Evolutionary conservation across 2,888 invertebrate species (phyloP).

Genomic region (Eupithecia subfuscata): DNA sequence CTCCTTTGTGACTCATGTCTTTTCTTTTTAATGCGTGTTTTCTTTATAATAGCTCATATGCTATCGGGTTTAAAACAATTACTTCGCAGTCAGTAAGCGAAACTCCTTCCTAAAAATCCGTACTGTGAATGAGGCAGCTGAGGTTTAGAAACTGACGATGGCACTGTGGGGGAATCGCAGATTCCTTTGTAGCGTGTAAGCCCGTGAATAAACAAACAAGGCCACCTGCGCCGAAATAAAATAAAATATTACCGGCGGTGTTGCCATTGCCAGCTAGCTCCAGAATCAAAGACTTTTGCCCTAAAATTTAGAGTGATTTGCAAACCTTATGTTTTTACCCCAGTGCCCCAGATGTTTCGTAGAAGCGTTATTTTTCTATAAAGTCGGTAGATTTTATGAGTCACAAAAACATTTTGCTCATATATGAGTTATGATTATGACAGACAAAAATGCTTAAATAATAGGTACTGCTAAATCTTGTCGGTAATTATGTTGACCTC

Average conservation of each 20-base stretch:
- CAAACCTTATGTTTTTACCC: not conserved
- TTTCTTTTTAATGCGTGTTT: not conserved
- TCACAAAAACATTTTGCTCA: not conserved
- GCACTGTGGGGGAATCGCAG: slow-evolving; percentile 42
- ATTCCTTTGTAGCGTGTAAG: slow-evolving; percentile 57
- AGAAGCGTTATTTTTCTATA: not conserved
- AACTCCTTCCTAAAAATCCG: slow-evolving; percentile 21
- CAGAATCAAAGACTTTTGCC: slow-evolving; percentile 7
- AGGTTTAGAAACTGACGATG: slow-evolving; percentile 47
- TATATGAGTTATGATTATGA: too few species aligned
- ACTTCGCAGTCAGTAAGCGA: slow-evolving; percentile 2
- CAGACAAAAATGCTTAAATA: not conserved
- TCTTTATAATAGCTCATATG: not conserved
- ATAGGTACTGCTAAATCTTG: not conserved
- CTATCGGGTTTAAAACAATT: slow-evolving; percentile 4
- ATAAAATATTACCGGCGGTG: slow-evolving; percentile 43
- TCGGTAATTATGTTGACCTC: not conserved
- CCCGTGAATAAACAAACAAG: slow-evolving; percentile 65
- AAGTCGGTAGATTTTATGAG: not conserved
- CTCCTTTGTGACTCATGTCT: not conserved
- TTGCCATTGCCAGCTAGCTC: slow-evolving; percentile 20
- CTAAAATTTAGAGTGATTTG: not conserved
- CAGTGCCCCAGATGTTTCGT: not conserved
- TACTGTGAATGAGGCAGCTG: slow-evolving; percentile 34
- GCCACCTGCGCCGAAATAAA: slow-evolving; percentile 59